A percentile compares a stretch with the other conserved stretches of the same genome.
phyloP scores from a whole-genome alignment of 2,888 invertebrate genomes.

The Chaetoderma sp. region DNA sequence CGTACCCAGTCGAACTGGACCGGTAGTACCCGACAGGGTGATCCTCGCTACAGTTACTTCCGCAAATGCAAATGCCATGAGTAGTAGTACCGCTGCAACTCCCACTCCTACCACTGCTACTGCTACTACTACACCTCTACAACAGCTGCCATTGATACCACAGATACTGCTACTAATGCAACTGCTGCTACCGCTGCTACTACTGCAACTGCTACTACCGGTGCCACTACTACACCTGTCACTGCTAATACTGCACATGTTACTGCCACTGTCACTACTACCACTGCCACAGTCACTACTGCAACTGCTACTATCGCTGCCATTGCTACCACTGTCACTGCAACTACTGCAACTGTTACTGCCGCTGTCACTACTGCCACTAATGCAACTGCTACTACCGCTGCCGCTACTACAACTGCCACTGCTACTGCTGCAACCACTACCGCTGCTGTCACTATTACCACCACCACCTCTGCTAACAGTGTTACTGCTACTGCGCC shows the following conservation, averaged over 20 bases:
- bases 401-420: neutral
- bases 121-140: too few species aligned
- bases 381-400: neutral
- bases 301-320: neutral
- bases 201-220: neutral
- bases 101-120: too few species aligned
- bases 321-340: neutral
- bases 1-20: too few species aligned
- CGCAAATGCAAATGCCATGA: too few species aligned
- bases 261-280: too few species aligned
- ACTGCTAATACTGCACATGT: neutral
- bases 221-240: neutral
- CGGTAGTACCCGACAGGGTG: too few species aligned
- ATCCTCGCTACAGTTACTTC: too few species aligned
- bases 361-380: neutral
- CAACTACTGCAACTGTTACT: neutral
- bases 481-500: neutral
- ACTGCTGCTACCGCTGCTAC: neutral
- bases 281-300: neutral
- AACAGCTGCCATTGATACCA: neutral
- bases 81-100: too few species aligned
- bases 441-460: neutral
- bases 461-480: neutral
- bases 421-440: neutral
- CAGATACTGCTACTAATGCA: neutral